Evolutionary conservation across 1,140 invertebrate genomes (phyloP), one percentile per base, ranked within the genome.

Genomic region (Fopius arisanus): DNA sequence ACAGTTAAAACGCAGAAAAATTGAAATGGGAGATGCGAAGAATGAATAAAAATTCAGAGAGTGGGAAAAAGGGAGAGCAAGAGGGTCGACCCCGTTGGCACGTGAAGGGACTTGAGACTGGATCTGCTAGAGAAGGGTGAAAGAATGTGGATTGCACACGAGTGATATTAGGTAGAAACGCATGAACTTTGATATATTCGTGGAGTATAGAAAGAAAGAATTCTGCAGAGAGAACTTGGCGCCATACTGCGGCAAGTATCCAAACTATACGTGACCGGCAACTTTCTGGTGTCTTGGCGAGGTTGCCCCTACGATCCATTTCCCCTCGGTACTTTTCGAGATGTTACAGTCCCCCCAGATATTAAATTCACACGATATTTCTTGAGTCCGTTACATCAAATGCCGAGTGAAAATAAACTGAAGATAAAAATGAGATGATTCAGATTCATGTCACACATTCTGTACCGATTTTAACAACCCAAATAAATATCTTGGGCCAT

Each of bases 101-200:
- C 78, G 78, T 82, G 76, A 80, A 80, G 65, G 70, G 75, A 72
- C 73, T 76, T 59, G 51, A 59, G 67, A 69, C 41, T 48, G 33
- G n/a, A 21, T 62, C 37, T 54, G 23, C n/a, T 37, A 43, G 59
- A 26, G 31, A 76, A 51, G 37, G 73, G 69, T 51, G 62, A 16
- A 63, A 51, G 68, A 68, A 71, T 69, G 65, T 43, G 33, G 19
- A 65, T 63, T 84, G 85, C 85, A 85, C 81, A 81, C 82, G 80
- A 84, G 80, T 82, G 82, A 85, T 88, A 86, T 87, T 87, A 87
- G 84, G 86, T 87, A 83, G 83, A 83, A 86, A 87, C 84, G 84
- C 84, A 87, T 87, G 83, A 88, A 87, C 86, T 87, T 87, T 88
- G 86, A 88, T 87, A 87, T 87, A 87, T 87, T 85, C 77, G 78